Evolutionary conservation across 1,140 invertebrate genomes (phyloP), one percentile per base, ranked within the genome.

Genomic region (Rhynchophorus ferrugineus): DNA sequence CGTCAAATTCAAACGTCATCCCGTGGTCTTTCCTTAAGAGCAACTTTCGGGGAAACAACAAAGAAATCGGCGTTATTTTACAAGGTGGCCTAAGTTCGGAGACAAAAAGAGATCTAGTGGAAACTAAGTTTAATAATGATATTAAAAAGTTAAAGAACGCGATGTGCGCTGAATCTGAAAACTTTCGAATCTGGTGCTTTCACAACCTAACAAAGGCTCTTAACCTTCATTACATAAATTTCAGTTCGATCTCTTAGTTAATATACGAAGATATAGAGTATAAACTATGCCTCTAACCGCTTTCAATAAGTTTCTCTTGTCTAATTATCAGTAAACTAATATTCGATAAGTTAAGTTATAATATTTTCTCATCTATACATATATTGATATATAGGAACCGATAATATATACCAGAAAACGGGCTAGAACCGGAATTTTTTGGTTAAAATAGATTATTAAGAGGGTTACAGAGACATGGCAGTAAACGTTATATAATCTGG

Each of bases 211-310:
- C 24, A 29, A 29, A 29, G 24, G 24, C 24, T 29, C 24, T 29
- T 29, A 29, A 29, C 24, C 24, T 29, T 29, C 24, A 29, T 29
- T 29, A 29, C 24, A 29, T 29, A 29, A 29, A 29, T 29, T 29
- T 29, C 24, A 29, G 20, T 21, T 39, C 36, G 13, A 35, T 21
- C 21, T 36, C 18, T 21, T 34, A 21, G 45, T 49, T 49, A 49
- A 41, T 49, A 49, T 49, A 47, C 35, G 45, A 19, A 18, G 35
- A 35, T 47, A 37, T 37, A 34, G 33, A 37, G 44, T 47, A 37
- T 47, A 37, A 47, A 37, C 37, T 47, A 47, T 47, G 35, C 37
- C 19, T 13, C 45, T 5, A 37, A 47, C 33, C 33, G 37, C 33
- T 47, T 47, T 47, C 14, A 37, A 37, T 19, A 37, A 47, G 45